A percentile compares a stretch with the other conserved stretches of the same genome.
Evolutionary conservation across 2,113 vertebrate species (phyloP).

Genomic region (Onychostoma macrolepis): DNA sequence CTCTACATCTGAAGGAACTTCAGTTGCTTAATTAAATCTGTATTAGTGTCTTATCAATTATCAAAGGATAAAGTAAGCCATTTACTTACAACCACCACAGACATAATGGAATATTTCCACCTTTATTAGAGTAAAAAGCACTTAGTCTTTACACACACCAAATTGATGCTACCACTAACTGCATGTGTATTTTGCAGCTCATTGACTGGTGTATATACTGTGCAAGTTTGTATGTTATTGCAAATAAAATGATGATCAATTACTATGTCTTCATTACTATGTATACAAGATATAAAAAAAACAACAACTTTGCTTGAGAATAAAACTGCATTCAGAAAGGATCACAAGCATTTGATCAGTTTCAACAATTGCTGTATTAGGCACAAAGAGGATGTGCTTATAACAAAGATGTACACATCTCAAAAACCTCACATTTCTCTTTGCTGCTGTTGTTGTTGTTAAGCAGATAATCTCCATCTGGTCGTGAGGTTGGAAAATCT

Average conservation of each 20-base stretch:
- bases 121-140: neutral
- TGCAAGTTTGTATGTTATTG: neutral
- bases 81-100: neutral
- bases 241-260: neutral
- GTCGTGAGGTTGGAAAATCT: conserved; percentile 84
- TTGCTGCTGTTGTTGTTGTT: conserved; percentile 92
- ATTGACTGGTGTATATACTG: neutral
- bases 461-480: conserved; percentile 88
- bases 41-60: neutral
- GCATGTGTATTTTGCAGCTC: neutral
- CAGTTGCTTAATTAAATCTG: neutral
- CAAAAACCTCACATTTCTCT: conserved; percentile 86
- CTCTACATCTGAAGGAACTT: neutral
- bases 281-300: neutral
- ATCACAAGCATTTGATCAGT: neutral
- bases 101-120: neutral
- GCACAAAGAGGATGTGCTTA: neutral
- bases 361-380: neutral
- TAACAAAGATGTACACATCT: neutral
- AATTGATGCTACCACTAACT: neutral
- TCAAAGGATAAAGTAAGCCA: neutral
- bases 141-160: neutral
- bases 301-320: neutral
- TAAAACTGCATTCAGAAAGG: neutral
- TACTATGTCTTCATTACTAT: neutral